Conservation (phyloP, 1,140 invertebrate genomes). For the Cydia amplana region DNA sequence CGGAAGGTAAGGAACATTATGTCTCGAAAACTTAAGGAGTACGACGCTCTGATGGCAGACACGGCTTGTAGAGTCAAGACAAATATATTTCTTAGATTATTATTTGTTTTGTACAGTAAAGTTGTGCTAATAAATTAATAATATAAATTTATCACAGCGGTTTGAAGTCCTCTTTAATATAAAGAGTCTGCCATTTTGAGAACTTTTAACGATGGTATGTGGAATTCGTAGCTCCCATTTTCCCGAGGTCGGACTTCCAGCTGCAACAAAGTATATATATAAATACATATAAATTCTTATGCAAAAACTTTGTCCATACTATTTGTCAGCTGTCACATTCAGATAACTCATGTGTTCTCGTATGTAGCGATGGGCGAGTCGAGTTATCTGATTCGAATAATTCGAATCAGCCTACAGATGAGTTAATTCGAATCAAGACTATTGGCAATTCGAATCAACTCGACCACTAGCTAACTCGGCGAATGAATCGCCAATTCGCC, state of each 20-base stretch:
- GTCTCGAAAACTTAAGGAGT: constrained; percentile 51
- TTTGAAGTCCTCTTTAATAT: not conserved
- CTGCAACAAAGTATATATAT: constrained; percentile 46
- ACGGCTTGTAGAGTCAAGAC: not conserved
- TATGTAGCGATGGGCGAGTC: no score
- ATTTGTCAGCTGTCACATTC: no score
- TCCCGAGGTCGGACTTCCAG: constrained; percentile 49
- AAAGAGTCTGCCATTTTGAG: constrained; percentile 34
- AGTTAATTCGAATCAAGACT: no score
- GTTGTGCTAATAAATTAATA: not conserved
- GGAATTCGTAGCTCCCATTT: constrained; percentile 55
- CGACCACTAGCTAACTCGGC: no score
- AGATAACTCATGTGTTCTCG: no score
- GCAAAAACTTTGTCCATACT: no score
- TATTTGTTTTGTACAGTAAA: not conserved
- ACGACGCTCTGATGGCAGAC: constrained; percentile 37
- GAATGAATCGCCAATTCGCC: no score
- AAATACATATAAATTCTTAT: no score
- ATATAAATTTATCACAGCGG: not conserved
- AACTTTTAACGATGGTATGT: constrained; percentile 52
- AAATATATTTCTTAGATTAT: constrained; percentile 7
- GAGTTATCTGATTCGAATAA: no score
- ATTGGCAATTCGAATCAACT: no score
- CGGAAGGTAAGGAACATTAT: constrained; percentile 59
- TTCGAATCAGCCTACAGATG: no score